Evolutionary conservation across 2,888 invertebrate genomes (phyloP), one percentile per base, ranked within the genome.

Genomic region (Vandiemenella viatica): DNA sequence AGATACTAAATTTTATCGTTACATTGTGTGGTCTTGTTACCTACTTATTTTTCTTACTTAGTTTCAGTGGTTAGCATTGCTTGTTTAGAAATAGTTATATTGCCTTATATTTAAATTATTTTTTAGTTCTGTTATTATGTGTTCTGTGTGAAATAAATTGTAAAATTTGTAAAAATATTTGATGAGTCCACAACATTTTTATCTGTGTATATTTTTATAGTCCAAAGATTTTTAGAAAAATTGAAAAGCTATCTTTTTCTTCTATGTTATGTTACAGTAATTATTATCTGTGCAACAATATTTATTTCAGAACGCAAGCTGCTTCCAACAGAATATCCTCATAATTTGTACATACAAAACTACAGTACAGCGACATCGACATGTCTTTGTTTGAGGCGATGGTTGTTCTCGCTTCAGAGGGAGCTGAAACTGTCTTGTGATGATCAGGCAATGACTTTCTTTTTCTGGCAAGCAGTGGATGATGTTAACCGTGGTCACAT

Each of bases 261-360:
- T 8, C 15, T 43, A 4, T 19, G 15, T 43, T 18, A 1, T 43
- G 19, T 38, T 8, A n/a, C 8, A n/a, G 15, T 38, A n/a, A 16
- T 38, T 38, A 16, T 38, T 8, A n/a, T 38, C 16, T 5, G 17
- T n/a, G 17, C 3, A 10, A 38, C n/a, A n/a, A 8, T 15, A 8
- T 8, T n/a, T 38, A 8, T 68, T 70, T n/a, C 70, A 90, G 95
- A 96, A 66, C 79, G 97, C 48, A 95, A 95, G 69, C 71, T 98
- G 52, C 87, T 87, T 59, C 81, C 88, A 1, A 83, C 84, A 65
- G 98, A 98, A 71, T 87, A 90, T 58, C 97, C 97, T 0, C 97
- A 98, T 71, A 89, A 92, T 60, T 74, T 98, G 55, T 98, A 98
- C 72, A 93, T 98, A 59, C 96, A 97, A 71, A 98, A 98, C 71